These are phyloP conservation scores for Caenorhabditis parvicauda DNA, from an alignment of 2,888 invertebrate genomes.

Conservation along the genomic window DNA sequence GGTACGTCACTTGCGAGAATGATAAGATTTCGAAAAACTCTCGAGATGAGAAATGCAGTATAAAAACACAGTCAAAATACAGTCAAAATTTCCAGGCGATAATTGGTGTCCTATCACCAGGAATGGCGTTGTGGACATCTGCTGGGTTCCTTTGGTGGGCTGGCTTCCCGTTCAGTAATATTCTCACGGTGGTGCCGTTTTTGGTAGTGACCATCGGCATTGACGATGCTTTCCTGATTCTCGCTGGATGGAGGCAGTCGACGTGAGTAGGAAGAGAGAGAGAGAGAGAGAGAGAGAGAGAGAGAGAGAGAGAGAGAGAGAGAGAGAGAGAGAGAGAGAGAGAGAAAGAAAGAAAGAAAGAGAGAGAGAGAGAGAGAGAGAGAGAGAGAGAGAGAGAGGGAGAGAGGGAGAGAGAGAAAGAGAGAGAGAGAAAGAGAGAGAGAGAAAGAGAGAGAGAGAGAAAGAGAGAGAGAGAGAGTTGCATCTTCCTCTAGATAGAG, in stretches of 20 bases:
- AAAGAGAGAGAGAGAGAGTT: no score
- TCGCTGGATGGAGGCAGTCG: constrained; percentile 60
- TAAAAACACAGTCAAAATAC: background rate
- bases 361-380: no score
- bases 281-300: no score
- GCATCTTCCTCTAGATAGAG: no score
- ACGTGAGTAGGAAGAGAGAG: constrained; percentile 48
- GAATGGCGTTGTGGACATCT: constrained; percentile 57
- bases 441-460: no score
- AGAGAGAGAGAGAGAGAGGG: no score
- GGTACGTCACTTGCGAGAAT: constrained; percentile 14
- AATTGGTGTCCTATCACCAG: constrained; percentile 54
- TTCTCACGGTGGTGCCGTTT: constrained; percentile 59
- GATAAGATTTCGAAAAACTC: background rate
- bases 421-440: no score
- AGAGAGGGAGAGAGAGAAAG: no score
- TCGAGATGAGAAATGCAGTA: background rate
- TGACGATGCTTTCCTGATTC: constrained; percentile 57
- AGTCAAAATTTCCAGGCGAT: constrained; percentile 46
- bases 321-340: no score
- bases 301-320: no score
- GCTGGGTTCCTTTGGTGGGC: constrained; percentile 50
- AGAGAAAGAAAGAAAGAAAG: background rate
- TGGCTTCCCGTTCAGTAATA: constrained; percentile 58
- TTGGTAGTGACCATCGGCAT: constrained; percentile 59